Conservation (phyloP, 2,797 vertebrate species). For the Brotogeris chrysoptera region DNA sequence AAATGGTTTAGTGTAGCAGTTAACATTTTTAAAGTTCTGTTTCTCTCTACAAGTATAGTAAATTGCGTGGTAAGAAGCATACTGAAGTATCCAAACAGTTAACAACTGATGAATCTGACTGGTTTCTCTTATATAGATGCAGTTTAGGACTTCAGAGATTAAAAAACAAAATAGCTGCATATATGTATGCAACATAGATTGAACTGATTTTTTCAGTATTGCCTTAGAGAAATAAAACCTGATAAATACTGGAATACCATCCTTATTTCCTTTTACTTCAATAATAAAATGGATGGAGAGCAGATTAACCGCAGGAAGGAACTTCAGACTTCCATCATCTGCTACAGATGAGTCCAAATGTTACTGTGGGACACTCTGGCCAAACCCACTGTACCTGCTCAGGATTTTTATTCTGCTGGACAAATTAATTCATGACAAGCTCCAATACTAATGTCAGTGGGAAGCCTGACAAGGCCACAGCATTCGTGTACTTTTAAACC, state of each 20-base stretch:
- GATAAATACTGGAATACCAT: neutral
- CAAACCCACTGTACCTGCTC: neutral
- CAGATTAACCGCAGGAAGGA: neutral
- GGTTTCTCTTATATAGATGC: neutral
- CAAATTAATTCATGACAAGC: neutral
- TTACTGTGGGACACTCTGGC: neutral
- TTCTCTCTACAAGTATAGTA: neutral
- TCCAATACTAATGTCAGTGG: neutral
- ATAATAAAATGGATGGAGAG: neutral
- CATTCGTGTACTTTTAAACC: neutral
- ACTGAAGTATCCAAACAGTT: neutral
- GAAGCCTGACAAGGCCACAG: neutral
- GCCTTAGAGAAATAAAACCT: neutral
- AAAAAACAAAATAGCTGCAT: neutral
- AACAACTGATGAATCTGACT: neutral
- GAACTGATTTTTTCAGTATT: neutral
- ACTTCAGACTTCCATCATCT: neutral
- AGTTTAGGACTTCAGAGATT: neutral
- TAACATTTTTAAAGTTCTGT: neutral
- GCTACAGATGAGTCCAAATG: neutral
- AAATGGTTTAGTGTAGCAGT: neutral
- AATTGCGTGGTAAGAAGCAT: neutral
- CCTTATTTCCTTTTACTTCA: neutral
- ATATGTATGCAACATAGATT: neutral
- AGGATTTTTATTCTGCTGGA: neutral